Conservation (phyloP, 2,888 invertebrate species). For the Leptinotarsa juncta region DNA sequence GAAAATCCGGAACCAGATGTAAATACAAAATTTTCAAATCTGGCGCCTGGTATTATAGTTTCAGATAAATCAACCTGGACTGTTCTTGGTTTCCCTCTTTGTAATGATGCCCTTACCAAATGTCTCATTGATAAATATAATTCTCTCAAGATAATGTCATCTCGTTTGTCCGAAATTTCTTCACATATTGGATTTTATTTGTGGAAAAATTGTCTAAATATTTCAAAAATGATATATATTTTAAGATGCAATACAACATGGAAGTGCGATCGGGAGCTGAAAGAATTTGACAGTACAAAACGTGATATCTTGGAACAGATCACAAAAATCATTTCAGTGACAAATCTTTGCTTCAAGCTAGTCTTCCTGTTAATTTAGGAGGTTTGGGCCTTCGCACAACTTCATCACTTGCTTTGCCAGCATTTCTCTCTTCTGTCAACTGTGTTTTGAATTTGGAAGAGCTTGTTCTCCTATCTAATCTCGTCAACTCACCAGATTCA, state of each 20-base stretch:
- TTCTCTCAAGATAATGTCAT: no score
- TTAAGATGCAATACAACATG: not conserved
- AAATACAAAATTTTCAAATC: no score
- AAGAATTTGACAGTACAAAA: not conserved
- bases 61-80: no score
- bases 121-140: no score
- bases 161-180: not conserved
- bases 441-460: not conserved
- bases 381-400: not conserved
- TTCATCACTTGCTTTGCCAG: not conserved
- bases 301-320: not conserved
- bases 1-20: no score
- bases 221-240: conserved; percentile 3
- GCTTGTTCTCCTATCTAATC: not conserved
- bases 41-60: no score
- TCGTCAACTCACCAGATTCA: not conserved
- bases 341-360: not conserved
- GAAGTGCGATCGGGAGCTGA: not conserved
- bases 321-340: not conserved
- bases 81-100: no score
- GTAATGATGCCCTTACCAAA: no score
- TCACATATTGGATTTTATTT: conserved; percentile 4
- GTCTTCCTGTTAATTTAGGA: conserved; percentile 1
- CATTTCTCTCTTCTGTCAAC: not conserved
- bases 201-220: not conserved